phyloP scores from a whole-genome alignment of 2,113 vertebrate species.

The Motacilla alba region DNA sequence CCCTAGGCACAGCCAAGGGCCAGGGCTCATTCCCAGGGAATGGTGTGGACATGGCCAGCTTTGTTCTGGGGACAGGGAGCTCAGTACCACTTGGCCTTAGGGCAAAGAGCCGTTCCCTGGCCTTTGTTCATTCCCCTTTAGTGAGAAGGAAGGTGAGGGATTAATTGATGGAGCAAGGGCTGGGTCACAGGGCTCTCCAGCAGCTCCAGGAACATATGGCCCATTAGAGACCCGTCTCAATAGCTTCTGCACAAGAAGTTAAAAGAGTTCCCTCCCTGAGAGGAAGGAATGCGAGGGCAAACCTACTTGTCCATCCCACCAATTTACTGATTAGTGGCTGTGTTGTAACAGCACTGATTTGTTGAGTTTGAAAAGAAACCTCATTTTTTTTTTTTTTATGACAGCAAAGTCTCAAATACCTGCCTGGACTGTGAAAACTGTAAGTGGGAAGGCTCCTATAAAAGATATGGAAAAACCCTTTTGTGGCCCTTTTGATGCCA shows the following conservation, averaged over 20 bases:
- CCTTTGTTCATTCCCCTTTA: not conserved
- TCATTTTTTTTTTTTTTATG: not conserved
- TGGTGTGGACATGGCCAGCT: not conserved
- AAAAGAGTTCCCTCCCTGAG: not conserved
- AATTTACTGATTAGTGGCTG: not conserved
- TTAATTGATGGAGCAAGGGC: slow-evolving; percentile 3
- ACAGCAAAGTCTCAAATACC: not conserved
- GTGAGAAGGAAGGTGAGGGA: not conserved
- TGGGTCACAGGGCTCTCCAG: slow-evolving; percentile 5
- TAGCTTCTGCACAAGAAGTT: not conserved
- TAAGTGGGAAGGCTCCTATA: not conserved
- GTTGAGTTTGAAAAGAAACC: not conserved
- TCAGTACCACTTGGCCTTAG: not conserved
- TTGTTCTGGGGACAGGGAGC: not conserved
- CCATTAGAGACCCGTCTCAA: not conserved
- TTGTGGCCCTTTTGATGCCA: not conserved
- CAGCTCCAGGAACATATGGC: not conserved
- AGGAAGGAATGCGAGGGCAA: not conserved
- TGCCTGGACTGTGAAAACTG: not conserved
- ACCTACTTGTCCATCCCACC: not conserved
- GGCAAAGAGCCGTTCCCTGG: not conserved
- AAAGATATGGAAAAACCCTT: no score
- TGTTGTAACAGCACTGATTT: not conserved
- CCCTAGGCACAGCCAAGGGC: not conserved
- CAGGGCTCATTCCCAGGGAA: not conserved